Evolutionary conservation across 2,888 invertebrate species (phyloP).

Genomic region (Belgica antarctica): DNA sequence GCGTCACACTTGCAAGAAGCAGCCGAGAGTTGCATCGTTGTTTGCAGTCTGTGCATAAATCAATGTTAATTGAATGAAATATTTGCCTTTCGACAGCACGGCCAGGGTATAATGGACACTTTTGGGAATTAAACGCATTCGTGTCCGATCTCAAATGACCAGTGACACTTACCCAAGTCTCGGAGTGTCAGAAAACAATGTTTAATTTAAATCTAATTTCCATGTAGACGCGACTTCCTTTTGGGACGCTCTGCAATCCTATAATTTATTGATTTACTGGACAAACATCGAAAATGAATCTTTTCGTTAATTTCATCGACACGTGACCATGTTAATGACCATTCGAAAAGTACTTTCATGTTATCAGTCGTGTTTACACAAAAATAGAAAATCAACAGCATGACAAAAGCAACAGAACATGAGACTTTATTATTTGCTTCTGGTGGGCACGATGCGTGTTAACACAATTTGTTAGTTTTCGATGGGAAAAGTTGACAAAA

Average conservation of each 20-base stretch:
- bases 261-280: conserved; percentile 23
- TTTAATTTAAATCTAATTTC: conserved; percentile 26
- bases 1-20: conserved; percentile 6
- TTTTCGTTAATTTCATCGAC: conserved; percentile 16
- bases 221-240: conserved; percentile 1
- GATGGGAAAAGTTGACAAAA: conserved; percentile 18
- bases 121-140: conserved; percentile 28
- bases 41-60: conserved; percentile 17
- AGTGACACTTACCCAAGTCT: neutral
- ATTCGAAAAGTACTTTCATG: neutral
- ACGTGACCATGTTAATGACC: conserved; percentile 23
- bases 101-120: conserved; percentile 6
- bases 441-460: neutral
- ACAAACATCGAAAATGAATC: conserved; percentile 9
- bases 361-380: neutral
- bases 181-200: conserved; percentile 14
- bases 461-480: neutral
- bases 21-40: neutral
- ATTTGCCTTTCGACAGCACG: neutral
- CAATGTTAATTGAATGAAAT: conserved; percentile 29
- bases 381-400: neutral
- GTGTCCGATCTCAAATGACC: neutral
- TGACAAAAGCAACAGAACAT: neutral
- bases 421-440: conserved; percentile 5
- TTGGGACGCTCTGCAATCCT: neutral